Conservation (phyloP, 2,888 invertebrate genomes). For the Pimpla rufipes region DNA sequence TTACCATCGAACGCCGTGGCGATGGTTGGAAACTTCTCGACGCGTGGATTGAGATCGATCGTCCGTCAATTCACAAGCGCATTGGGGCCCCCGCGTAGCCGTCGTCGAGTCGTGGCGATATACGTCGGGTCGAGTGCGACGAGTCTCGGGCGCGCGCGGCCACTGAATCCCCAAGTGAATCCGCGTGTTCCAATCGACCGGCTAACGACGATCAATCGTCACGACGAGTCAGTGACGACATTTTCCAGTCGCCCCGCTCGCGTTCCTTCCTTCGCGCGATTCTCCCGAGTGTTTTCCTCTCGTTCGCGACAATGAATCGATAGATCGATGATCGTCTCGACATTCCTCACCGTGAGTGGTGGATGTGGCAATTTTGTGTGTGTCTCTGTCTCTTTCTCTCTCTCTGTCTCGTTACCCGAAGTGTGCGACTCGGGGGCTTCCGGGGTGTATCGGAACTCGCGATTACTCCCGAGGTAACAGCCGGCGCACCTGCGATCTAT, state of each 20-base stretch:
- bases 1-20: background rate
- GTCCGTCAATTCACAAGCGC: slow-evolving; percentile 11
- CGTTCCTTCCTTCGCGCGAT: background rate
- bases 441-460: background rate
- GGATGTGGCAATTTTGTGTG: background rate
- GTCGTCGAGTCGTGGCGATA: background rate
- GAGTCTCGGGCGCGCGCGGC: background rate
- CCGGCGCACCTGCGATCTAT: slow-evolving; percentile 38
- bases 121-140: background rate
- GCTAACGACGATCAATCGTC: slow-evolving; percentile 7
- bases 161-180: background rate
- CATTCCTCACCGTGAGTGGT: background rate
- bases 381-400: background rate
- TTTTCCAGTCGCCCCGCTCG: background rate
- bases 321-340: slow-evolving; percentile 6
- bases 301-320: background rate
- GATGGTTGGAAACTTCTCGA: background rate
- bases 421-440: background rate
- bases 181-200: background rate
- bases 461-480: slow-evolving; percentile 2
- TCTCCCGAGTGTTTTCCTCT: background rate
- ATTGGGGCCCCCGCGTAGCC: background rate
- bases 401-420: background rate
- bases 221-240: background rate
- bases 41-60: slow-evolving; percentile 26